These are phyloP conservation scores for Catocala nupta DNA, from an alignment of 2,888 invertebrate genomes.

Conservation along the genomic window DNA sequence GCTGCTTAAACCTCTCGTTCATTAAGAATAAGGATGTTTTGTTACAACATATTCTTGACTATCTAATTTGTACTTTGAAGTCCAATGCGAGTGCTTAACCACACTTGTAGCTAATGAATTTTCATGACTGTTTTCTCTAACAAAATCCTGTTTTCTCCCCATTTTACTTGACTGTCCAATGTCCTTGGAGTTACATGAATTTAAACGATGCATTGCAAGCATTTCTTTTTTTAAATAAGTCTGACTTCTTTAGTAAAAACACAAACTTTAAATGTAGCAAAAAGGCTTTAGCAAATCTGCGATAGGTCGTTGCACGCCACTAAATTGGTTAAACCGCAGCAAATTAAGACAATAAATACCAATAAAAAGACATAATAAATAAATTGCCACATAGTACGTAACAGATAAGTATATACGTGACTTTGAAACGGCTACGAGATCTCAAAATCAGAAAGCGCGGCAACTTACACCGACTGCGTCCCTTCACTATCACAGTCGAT, in stretches of 20 bases:
- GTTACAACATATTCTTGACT: too few relatives aligned
- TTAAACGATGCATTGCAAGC: too few relatives aligned
- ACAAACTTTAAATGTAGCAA: not conserved
- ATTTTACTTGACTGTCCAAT: not conserved
- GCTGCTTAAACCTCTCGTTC: too few relatives aligned
- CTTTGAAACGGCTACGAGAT: constrained; percentile 72
- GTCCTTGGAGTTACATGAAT: not conserved
- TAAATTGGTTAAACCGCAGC: constrained; percentile 36
- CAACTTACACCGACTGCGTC: constrained; percentile 62
- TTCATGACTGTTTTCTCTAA: constrained; percentile 8
- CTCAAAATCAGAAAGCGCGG: constrained; percentile 86
- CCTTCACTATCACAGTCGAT: constrained; percentile 39
- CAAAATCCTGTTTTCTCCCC: constrained; percentile 3
- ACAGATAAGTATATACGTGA: constrained; percentile 80
- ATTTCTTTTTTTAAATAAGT: too few relatives aligned
- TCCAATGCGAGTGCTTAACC: not conserved
- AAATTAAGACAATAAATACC: constrained; percentile 53
- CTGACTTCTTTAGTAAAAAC: not conserved
- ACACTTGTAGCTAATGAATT: not conserved
- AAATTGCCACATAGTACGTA: constrained; percentile 74
- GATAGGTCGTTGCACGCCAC: constrained; percentile 29
- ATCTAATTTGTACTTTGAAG: too few relatives aligned
- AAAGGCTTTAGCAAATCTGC: not conserved
- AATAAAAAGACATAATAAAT: constrained; percentile 73
- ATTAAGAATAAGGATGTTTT: too few relatives aligned